Base-by-base conservation (phyloP, 2,888 invertebrate species). In the Pteria penguin region DNA sequence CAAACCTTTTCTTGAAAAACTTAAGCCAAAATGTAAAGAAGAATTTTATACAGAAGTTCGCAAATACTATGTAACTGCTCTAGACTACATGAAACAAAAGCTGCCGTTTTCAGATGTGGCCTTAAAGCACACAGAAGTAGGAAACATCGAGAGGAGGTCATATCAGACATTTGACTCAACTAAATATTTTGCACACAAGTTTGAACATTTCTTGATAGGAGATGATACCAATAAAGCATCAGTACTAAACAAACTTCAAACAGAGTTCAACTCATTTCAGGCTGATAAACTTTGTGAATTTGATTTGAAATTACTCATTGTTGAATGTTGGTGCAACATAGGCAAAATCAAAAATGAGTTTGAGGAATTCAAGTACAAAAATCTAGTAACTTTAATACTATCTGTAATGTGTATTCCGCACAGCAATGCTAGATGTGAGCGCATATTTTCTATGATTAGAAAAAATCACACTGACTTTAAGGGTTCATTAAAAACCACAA, bases 41-140 rank as follows among this genome's bases (percentile, higher is more conserved):
- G 26, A 29, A 27, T 72, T 72, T 58, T 72, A 27, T 58, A n/a
- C n/a, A 27, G 26, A 65, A 26, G 66, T 66, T 4, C 22, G 60
- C 14, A 26, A 36, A 1, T 60, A 55, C 24, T 72, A 31, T 45
- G 33, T 45, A 18, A 32, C 65, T 29, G 72, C 58, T 26, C 52
- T 65, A 36, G 72, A 72, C 29, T 72, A 72, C 57, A 66, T 72
- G 33, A 72, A 65, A 3, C 65, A 66, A 29, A 72, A 66, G 58
- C 57, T 66, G 11, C 72, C 66, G 11, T 22, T 61, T 5, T 22
- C 31, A 29, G 60, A 68, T 67, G 36, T 29, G 45, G 18, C 66
- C 3, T 24, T 67, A 29, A 67, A 68, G 31, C 67, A 73, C 62
- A 61, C 73, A 11, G 67, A 73, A 68, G 55, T 73, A 14, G 73